phyloP scores from a whole-genome alignment of 2,113 vertebrate species.

The Microcebus ravelobensis region DNA sequence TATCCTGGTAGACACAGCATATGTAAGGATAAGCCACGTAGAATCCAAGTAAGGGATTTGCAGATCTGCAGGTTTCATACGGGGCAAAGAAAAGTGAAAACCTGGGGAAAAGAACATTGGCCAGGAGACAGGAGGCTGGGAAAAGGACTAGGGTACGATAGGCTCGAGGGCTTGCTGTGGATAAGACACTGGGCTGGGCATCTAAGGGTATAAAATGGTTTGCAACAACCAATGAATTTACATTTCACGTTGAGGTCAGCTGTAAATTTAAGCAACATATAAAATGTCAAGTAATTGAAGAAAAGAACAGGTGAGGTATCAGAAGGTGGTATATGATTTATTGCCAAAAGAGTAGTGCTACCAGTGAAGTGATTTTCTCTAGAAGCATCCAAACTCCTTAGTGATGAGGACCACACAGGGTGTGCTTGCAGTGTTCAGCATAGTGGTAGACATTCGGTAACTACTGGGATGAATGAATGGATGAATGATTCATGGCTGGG shows the following conservation, averaged over 20 bases:
- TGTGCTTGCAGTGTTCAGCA: background rate
- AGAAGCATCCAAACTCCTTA: background rate
- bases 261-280: slow-evolving; percentile 49
- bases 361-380: background rate
- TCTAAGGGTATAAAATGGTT: background rate
- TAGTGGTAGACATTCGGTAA: background rate
- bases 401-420: background rate
- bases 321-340: background rate
- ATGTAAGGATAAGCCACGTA: background rate
- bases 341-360: background rate
- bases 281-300: slow-evolving; percentile 35
- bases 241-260: background rate
- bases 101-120: background rate
- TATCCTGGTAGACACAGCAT: background rate
- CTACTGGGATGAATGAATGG: background rate
- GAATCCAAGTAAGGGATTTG: background rate
- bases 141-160: background rate
- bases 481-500: background rate
- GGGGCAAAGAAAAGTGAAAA: background rate
- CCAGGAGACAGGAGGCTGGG: background rate
- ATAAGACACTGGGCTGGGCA: background rate
- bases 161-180: background rate
- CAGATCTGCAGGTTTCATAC: background rate
- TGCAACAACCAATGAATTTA: slow-evolving; percentile 22
- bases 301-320: background rate